phyloP scores from a whole-genome alignment of 64 coral and sea anemone species.

The Pocillopora damicornis region DNA sequence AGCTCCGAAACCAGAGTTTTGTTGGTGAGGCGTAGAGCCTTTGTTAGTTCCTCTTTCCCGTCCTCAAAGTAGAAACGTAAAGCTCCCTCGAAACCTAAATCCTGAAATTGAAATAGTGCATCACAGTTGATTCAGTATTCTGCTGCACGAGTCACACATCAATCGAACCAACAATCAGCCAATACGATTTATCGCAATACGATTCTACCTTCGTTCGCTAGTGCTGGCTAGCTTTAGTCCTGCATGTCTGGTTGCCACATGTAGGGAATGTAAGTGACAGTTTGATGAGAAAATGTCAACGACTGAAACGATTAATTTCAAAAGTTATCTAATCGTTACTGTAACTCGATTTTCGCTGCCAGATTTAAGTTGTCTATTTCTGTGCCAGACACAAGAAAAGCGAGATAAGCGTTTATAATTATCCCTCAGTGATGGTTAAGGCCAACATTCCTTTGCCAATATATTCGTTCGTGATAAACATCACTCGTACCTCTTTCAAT shows the following conservation, averaged over 20 bases:
- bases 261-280: neutral
- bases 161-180: neutral
- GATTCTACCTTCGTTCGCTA: slow-evolving; percentile 9
- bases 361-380: neutral
- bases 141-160: neutral
- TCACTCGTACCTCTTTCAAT: slow-evolving; percentile 77
- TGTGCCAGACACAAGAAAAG: neutral
- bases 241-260: neutral
- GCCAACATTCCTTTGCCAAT: slow-evolving; percentile 20
- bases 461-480: slow-evolving; percentile 23
- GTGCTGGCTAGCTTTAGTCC: no score
- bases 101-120: slow-evolving; percentile 60
- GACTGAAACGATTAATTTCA: neutral
- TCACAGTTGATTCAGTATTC: neutral
- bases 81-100: slow-evolving; percentile 92
- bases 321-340: neutral
- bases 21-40: slow-evolving; percentile 83
- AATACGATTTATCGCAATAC: slow-evolving; percentile 10
- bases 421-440: slow-evolving; percentile 16
- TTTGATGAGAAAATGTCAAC: slow-evolving; percentile 16
- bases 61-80: slow-evolving; percentile 96
- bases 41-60: slow-evolving; percentile 87
- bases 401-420: neutral
- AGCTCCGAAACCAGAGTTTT: slow-evolving; percentile 80
- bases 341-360: slow-evolving; percentile 3